Conservation (phyloP, 2,888 invertebrate species). For the Belgica antarctica region DNA sequence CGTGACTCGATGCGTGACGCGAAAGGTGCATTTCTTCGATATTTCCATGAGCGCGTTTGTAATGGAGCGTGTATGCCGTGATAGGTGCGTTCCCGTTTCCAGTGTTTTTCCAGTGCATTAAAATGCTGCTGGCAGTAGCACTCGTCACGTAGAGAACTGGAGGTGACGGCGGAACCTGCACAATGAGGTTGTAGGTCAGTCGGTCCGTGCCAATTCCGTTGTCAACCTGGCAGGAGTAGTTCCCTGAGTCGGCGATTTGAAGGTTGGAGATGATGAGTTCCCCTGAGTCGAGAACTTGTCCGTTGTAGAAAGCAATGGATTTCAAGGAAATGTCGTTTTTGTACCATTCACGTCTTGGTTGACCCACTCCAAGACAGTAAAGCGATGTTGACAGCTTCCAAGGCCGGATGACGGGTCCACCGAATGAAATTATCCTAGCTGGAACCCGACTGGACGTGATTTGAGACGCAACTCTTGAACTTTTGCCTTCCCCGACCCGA, state of each 20-base stretch:
- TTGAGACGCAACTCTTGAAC: slow-evolving; percentile 66
- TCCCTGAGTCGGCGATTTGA: slow-evolving; percentile 65
- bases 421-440: slow-evolving; percentile 70
- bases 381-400: slow-evolving; percentile 67
- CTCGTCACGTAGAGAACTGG: slow-evolving; percentile 72
- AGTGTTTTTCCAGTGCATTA: slow-evolving; percentile 72
- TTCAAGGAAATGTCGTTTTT: slow-evolving; percentile 61
- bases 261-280: slow-evolving; percentile 65
- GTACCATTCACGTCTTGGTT: slow-evolving; percentile 65
- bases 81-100: slow-evolving; percentile 68
- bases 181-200: slow-evolving; percentile 63
- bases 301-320: slow-evolving; percentile 61
- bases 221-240: slow-evolving; percentile 58
- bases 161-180: slow-evolving; percentile 73
- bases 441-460: slow-evolving; percentile 65
- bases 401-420: slow-evolving; percentile 64
- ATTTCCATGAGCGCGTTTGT: slow-evolving; percentile 64
- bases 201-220: slow-evolving; percentile 68
- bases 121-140: slow-evolving; percentile 71
- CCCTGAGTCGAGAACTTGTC: slow-evolving; percentile 64
- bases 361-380: slow-evolving; percentile 66
- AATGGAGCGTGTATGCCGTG: slow-evolving; percentile 66
- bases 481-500: slow-evolving; percentile 73
- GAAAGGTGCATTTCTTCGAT: slow-evolving; percentile 65
- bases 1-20: slow-evolving; percentile 65